phyloP scores from a whole-genome alignment of 2,888 invertebrate species.

The Blomia tropicalis region DNA sequence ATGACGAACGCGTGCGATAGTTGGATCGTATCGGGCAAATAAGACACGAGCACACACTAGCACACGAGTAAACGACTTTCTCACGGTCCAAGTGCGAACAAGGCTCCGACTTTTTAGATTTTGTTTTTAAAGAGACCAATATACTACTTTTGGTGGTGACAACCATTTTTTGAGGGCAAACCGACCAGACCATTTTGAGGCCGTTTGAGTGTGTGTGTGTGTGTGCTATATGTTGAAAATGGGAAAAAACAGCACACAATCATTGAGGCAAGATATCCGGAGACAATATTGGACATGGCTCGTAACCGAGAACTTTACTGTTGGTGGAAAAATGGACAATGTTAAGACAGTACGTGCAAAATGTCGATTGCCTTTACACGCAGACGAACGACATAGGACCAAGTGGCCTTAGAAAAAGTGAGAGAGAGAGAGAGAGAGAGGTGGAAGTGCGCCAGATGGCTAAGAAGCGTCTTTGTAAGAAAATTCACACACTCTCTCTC shows the following conservation, averaged over 20 bases:
- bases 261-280: constrained; percentile 3
- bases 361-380: not conserved
- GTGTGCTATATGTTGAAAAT: no score
- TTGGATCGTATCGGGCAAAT: not conserved
- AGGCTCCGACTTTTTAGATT: no score
- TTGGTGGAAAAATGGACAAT: not conserved
- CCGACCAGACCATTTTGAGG: not conserved
- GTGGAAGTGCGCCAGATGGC: constrained; percentile 3
- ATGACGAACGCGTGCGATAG: not conserved
- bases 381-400: not conserved
- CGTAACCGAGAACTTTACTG: not conserved
- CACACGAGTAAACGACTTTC: not conserved
- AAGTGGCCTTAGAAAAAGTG: not conserved
- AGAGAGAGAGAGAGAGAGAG: no score
- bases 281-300: not conserved
- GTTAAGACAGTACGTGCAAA: constrained; percentile 5
- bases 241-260: not conserved
- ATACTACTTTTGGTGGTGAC: constrained; percentile 5
- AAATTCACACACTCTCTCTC: constrained; percentile 7
- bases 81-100: constrained; percentile 15
- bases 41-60: not conserved
- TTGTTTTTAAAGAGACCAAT: not conserved
- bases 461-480: constrained; percentile 5
- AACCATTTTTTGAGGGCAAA: not conserved
- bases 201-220: no score